Conservation (phyloP, 1,140 invertebrate species). For the Bombus difficillimus region DNA sequence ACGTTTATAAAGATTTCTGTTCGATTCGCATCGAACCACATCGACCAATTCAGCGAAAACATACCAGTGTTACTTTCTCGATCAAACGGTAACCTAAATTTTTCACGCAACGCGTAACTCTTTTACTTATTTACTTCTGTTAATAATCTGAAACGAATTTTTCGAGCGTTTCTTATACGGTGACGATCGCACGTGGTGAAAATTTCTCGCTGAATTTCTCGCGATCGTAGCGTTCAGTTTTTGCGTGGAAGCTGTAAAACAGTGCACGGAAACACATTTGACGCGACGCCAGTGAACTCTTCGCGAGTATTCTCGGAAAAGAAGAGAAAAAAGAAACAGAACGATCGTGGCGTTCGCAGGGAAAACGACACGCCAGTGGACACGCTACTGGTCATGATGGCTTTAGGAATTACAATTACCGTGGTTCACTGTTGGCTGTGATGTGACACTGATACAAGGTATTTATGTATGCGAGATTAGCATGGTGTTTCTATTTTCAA, state of each 20-base stretch:
- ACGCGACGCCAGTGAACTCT: background rate
- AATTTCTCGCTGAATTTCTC: background rate
- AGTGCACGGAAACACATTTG: background rate
- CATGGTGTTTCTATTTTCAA: background rate
- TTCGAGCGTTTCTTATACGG: background rate
- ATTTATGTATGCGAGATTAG: background rate
- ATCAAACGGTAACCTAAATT: background rate
- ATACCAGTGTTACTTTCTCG: background rate
- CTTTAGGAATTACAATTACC: background rate
- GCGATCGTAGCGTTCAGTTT: background rate
- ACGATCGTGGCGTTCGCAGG: background rate
- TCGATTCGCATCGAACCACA: background rate
- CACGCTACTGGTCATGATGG: conserved; percentile 21
- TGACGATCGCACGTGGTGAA: background rate
- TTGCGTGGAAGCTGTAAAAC: background rate
- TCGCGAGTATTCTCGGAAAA: background rate
- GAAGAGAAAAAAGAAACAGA: background rate
- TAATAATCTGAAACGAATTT: background rate
- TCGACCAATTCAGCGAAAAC: background rate
- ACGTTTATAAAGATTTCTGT: conserved; percentile 33
- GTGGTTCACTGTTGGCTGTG: conserved; percentile 13
- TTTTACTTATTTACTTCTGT: background rate
- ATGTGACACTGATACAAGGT: conserved; percentile 35
- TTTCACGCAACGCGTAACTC: background rate
- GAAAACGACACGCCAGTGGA: conserved; percentile 1